phyloP scores from a whole-genome alignment of 2,113 vertebrate species.

The Spea bombifrons region DNA sequence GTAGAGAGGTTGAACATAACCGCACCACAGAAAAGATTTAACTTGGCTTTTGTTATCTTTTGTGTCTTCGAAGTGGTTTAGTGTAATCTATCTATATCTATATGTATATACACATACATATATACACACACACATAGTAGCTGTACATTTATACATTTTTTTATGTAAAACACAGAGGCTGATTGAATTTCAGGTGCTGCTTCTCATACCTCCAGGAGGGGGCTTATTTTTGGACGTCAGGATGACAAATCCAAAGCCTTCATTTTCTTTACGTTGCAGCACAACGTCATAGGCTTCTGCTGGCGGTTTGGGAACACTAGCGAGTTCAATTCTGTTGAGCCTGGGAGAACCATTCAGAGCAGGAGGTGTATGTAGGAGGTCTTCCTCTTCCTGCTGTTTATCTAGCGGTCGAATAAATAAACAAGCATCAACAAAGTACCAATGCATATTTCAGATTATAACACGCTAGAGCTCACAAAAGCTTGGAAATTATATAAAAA shows the following conservation, averaged over 20 bases:
- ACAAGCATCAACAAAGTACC: not conserved
- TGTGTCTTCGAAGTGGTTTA: too few relatives aligned
- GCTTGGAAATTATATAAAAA: not conserved
- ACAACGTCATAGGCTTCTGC: constrained; percentile 80
- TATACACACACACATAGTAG: too few relatives aligned
- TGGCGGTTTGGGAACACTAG: constrained; percentile 48
- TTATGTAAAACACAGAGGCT: too few relatives aligned
- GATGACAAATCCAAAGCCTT: constrained; percentile 96
- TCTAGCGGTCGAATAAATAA: constrained; percentile 47
- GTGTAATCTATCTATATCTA: too few relatives aligned
- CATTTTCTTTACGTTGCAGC: constrained; percentile 87
- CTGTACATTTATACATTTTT: too few relatives aligned
- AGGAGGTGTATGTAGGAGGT: constrained; percentile 49
- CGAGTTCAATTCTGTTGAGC: constrained; percentile 56
- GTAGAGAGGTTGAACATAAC: too few relatives aligned
- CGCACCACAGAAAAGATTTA: too few relatives aligned
- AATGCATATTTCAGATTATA: not conserved
- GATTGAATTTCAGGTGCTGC: not conserved
- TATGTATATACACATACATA: too few relatives aligned
- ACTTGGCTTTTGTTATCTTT: too few relatives aligned
- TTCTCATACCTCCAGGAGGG: constrained; percentile 84
- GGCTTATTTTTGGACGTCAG: constrained; percentile 96
- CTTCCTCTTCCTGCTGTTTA: constrained; percentile 60
- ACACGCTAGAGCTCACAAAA: not conserved
- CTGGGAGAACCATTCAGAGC: constrained; percentile 73